These are phyloP conservation scores for Erebia aethiops DNA, from an alignment of 2,888 invertebrate species.

Conservation along the genomic window DNA sequence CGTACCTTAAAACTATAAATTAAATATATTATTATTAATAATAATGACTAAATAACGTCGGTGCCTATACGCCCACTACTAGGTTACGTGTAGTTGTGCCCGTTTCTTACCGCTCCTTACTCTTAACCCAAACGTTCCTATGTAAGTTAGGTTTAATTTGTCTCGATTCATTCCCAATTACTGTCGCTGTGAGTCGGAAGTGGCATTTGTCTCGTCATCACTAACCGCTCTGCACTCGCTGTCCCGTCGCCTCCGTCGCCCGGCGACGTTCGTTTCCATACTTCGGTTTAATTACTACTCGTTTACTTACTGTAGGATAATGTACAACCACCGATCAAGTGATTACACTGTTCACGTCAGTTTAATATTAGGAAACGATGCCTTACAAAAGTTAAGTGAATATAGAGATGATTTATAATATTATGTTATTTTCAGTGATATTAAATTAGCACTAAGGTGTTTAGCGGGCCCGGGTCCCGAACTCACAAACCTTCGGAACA, in stretches of 20 bases:
- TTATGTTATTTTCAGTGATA: constrained; percentile 81
- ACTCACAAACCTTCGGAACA: constrained; percentile 77
- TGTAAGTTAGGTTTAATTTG: constrained; percentile 76
- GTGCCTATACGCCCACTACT: constrained; percentile 66
- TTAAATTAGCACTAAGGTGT: constrained; percentile 57
- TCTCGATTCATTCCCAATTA: constrained; percentile 71
- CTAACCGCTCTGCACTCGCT: constrained; percentile 32
- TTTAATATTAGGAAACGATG: constrained; percentile 81
- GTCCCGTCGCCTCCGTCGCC: constrained; percentile 33
- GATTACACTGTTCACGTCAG: constrained; percentile 70
- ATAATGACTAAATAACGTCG: constrained; percentile 56
- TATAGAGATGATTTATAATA: constrained; percentile 80
- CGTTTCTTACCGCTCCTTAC: constrained; percentile 52
- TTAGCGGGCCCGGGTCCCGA: constrained; percentile 64
- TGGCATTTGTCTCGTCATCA: constrained; percentile 49
- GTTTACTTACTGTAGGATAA: constrained; percentile 69
- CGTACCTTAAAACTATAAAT: constrained; percentile 65
- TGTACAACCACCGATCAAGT: constrained; percentile 76
- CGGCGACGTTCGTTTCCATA: constrained; percentile 52
- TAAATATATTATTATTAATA: constrained; percentile 60
- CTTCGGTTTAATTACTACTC: constrained; percentile 51
- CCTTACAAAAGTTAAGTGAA: constrained; percentile 79
- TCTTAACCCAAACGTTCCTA: constrained; percentile 67
- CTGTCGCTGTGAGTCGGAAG: constrained; percentile 41
- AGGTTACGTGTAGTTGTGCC: constrained; percentile 69